Base-by-base conservation (phyloP, 2,113 vertebrate species). In the Hypanus sabinus region DNA sequence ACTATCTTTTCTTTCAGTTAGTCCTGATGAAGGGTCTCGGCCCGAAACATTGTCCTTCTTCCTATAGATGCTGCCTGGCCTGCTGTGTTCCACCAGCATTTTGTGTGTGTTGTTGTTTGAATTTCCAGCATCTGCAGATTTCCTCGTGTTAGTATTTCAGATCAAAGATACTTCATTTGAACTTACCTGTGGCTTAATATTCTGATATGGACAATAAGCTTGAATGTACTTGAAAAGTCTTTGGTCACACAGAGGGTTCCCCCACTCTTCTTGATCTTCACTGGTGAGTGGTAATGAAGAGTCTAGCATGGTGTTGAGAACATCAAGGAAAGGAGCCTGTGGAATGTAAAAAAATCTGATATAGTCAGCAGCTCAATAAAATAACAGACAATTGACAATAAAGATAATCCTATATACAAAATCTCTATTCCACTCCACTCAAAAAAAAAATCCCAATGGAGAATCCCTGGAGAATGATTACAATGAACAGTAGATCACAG, bases 231-330 rank as follows among this genome's bases (percentile, higher is more conserved):
- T 96, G 95, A 95, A 96, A 75, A 97, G 96, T 77, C 95, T 95
- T 90, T 96, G 95, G 95, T 98, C 96, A 94, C 95, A 95, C 57
- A 97, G 94, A 57, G 98, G 98, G 95, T 98, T 97, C 6, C 99
- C 99, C 99, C 99, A 99, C 95, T 99, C 99, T 93, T 98, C 99
- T 94, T 97, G 96, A 95, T 99, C 99, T 96, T 99, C 98, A 80
- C 96, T 62, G n/a, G 98, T 99, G 79, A 99, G 96, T 65, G 98
- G 98, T 70, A 99, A 97, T 80, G 96, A 95, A 73, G 96, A 96
- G 91, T 98, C 96, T 97, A 97, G 96, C 99, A 99, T 99, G 73
- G 98, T 97, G 94, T 96, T 98, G 94, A 99, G 96, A 94, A 99
- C 97, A 96, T 99, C 98, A 94, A 99, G 73, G 3, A 99, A 99